A percentile compares a stretch with the other conserved stretches of the same genome.
Conservation (phyloP, 1,140 invertebrate species). For the Drosophila nigromelanica region DNA sequence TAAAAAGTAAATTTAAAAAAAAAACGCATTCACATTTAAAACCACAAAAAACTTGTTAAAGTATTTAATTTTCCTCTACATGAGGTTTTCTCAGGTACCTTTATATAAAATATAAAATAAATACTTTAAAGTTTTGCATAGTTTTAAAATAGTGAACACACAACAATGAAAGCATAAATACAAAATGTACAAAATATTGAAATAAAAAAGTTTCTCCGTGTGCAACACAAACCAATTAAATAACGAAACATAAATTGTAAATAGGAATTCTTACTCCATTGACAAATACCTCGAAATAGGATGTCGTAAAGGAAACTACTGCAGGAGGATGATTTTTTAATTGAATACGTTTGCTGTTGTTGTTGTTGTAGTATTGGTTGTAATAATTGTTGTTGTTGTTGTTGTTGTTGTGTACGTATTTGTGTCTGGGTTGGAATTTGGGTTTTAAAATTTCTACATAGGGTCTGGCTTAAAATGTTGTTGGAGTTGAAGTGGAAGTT, state of each 20-base stretch:
- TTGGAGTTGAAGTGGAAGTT: conserved; percentile 50
- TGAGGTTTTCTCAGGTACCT: no score
- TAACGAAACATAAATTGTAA: conserved; percentile 63
- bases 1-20: not conserved
- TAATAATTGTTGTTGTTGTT: conserved; percentile 57
- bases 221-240: conserved; percentile 48
- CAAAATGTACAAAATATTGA: conserved; percentile 12
- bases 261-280: conserved; percentile 72
- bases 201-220: conserved; percentile 3
- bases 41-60: not conserved
- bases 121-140: not conserved
- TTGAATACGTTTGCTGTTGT: conserved; percentile 73
- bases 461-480: conserved; percentile 75
- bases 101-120: no score
- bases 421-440: conserved; percentile 76
- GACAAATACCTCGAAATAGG: conserved; percentile 84
- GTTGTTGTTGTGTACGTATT: conserved; percentile 68
- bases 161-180: not conserved
- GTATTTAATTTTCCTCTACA: not conserved
- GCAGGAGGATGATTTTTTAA: conserved; percentile 84
- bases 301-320: conserved; percentile 84
- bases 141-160: conserved; percentile 2
- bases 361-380: conserved; percentile 55
- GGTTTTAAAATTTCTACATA: conserved; percentile 80
- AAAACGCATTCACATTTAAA: conserved; percentile 4